Base-by-base conservation (phyloP, 2,797 vertebrate genomes). In the Danio choprae region DNA sequence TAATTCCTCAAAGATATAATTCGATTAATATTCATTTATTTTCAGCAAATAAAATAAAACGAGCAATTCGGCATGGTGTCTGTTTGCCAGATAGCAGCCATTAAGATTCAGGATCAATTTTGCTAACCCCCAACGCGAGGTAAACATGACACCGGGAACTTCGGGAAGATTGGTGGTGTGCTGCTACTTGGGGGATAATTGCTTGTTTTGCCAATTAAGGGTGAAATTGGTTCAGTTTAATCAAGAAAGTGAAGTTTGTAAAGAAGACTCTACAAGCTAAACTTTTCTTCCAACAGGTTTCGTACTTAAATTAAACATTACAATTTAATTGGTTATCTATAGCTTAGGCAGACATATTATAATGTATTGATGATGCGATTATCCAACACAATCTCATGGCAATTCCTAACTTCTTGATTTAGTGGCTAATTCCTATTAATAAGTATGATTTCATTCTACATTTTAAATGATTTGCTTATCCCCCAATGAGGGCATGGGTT, bases 141-240 rank as follows among this genome's bases (percentile, higher is more conserved):
- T 59, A 44, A 68, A 74, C 18, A 44, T 16, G 36, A 44, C 40
- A 22, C 46, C 11, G 11, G 29, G 1, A 43, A 41, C 67, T 59
- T 58, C 44, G 5, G 8, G 22, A 55, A 60, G 50, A 20, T 7
- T 40, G 9, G 29, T 22, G 22, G 6, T 29, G n/a, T 43, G 8
- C 9, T 12, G 15, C n/a, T 60, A 36, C 1, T 55, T 4, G 0
- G 55, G 55, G 7, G 59, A 79, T 82, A 69, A 77, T 67, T 43
- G 69, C 69, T 56, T 68, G 63, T 7, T 63, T 56, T 58, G 77
- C 36, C 50, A 78, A 85, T 80, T 58, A 80, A 72, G 8, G 60
- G 59, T 55, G 22, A 81, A 84, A 72, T 59, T 59, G 18, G 51
- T 67, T 74, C 44, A n/a, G 6, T 77, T 74, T 44, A 68, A 80